A percentile compares a stretch with the other conserved stretches of the same genome.
Evolutionary conservation across 2,113 vertebrate genomes (phyloP).

Genomic region (Bothrops jararaca): DNA sequence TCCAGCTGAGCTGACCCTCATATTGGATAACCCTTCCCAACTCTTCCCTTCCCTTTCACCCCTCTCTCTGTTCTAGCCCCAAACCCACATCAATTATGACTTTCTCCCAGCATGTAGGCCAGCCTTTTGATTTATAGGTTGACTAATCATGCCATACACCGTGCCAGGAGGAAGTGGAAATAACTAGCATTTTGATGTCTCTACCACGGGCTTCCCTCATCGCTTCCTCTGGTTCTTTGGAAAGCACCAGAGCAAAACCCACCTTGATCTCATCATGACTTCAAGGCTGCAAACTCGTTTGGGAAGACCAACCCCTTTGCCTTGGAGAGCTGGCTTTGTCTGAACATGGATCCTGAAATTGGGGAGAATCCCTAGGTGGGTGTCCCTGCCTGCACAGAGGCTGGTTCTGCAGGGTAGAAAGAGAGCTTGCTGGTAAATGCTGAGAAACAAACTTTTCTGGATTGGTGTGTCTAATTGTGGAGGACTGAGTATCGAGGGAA

Average conservation of each 20-base stretch:
- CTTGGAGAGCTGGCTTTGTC: conserved; percentile 31
- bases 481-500: neutral
- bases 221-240: neutral
- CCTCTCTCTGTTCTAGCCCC: neutral
- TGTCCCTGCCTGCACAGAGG: conserved; percentile 22
- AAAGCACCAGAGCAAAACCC: neutral
- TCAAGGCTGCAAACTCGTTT: neutral
- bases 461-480: neutral
- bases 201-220: conserved; percentile 13
- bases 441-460: conserved; percentile 1
- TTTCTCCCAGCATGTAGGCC: neutral
- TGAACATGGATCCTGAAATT: neutral
- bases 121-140: neutral
- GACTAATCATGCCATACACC: neutral
- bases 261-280: neutral
- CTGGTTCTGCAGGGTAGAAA: conserved; percentile 8
- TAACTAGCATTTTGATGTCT: conserved; percentile 24
- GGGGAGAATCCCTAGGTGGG: neutral
- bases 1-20: neutral
- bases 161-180: conserved; percentile 24
- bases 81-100: neutral
- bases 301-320: neutral
- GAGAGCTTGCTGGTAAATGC: conserved; percentile 11
- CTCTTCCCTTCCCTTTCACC: neutral
- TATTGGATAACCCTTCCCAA: too few relatives aligned